These are phyloP conservation scores for Nematolebias whitei DNA, from an alignment of 2,113 vertebrate genomes.

Conservation along the genomic window DNA sequence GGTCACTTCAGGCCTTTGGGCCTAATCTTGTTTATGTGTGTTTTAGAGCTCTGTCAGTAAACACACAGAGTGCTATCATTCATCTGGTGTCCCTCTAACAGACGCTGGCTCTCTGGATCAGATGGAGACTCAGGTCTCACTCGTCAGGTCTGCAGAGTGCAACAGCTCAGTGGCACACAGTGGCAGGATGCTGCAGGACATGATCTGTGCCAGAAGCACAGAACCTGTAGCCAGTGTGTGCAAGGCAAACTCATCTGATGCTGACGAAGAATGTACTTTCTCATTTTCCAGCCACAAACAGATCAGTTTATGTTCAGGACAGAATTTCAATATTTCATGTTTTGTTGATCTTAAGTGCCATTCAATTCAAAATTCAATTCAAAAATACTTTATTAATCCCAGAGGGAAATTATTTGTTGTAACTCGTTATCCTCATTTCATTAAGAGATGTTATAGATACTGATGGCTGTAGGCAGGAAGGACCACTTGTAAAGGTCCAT, in stretches of 20 bases:
- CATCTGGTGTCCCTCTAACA: constrained; percentile 15
- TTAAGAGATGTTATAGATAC: too few species aligned
- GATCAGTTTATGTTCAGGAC: constrained; percentile 27
- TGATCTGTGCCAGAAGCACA: constrained; percentile 51
- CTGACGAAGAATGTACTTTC: constrained; percentile 1
- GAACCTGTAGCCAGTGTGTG: constrained; percentile 21
- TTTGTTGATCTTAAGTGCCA: not conserved
- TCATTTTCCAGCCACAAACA: constrained; percentile 15
- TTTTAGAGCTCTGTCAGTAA: not conserved
- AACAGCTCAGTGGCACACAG: constrained; percentile 36
- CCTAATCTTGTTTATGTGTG: too few species aligned
- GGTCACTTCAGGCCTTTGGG: too few species aligned
- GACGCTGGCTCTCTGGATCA: constrained; percentile 29
- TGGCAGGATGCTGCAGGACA: constrained; percentile 54
- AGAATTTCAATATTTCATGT: constrained; percentile 35
- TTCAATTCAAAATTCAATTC: too few species aligned
- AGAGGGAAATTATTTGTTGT: too few species aligned
- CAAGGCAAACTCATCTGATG: not conserved
- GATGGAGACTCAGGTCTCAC: constrained; percentile 50
- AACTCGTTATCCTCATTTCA: too few species aligned
- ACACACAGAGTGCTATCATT: not conserved
- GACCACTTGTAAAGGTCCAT: too few species aligned
- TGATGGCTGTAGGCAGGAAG: too few species aligned
- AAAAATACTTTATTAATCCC: too few species aligned
- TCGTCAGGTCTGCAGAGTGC: constrained; percentile 43